Percentiles rank a stretch among this genome's conserved stretches.
These are phyloP conservation scores for Myotis findleyi DNA, from an alignment of 2,797 vertebrate genomes.

Conservation along the genomic window DNA sequence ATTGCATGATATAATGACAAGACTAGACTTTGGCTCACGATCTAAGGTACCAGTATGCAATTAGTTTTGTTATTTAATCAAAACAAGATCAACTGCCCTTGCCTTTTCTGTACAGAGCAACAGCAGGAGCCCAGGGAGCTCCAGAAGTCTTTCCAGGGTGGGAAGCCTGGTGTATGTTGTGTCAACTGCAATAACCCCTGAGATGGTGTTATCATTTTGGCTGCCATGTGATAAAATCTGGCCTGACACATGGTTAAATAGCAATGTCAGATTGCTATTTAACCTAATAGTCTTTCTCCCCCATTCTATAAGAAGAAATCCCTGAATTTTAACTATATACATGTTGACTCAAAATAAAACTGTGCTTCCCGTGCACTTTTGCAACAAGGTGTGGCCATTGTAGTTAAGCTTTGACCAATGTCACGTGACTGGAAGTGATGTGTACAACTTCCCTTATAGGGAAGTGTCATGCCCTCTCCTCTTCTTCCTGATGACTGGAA, in stretches of 20 bases:
- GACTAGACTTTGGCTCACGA: neutral
- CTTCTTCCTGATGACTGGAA: neutral
- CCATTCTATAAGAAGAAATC: neutral
- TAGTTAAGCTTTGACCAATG: neutral
- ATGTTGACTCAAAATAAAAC: neutral
- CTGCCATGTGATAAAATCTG: neutral
- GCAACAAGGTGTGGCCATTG: neutral
- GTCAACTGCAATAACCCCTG: neutral
- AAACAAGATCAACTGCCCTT: neutral
- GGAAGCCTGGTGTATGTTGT: neutral
- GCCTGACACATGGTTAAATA: neutral
- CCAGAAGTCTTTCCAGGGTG: neutral
- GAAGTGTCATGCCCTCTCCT: neutral
- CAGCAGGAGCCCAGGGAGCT: neutral
- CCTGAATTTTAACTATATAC: neutral
- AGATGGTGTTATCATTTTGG: neutral
- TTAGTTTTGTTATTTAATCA: neutral
- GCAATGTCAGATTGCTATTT: neutral
- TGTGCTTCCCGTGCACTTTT: neutral
- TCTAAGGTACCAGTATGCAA: neutral
- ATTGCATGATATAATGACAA: neutral
- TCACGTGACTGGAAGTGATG: neutral
- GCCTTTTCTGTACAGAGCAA: neutral
- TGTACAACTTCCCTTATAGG: neutral
- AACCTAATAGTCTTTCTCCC: neutral